These are phyloP conservation scores for Mastacembelus armatus DNA, from an alignment of 2,797 vertebrate genomes.

Conservation along the genomic window DNA sequence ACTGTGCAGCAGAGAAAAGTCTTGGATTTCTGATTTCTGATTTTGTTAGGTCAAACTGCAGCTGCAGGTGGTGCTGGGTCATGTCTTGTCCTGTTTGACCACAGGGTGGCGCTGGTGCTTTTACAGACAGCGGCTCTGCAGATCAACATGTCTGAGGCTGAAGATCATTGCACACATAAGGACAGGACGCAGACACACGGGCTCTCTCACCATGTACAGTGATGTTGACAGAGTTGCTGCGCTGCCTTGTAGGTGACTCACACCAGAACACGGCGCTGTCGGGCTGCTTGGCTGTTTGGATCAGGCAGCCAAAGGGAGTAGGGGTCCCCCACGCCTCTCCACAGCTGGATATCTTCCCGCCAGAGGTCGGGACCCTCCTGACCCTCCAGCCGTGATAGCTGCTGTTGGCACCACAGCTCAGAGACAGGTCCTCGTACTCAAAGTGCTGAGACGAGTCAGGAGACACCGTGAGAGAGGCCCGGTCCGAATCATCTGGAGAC, in stretches of 20 bases:
- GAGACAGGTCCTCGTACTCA: conserved; percentile 1
- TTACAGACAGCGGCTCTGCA: too few relatives aligned
- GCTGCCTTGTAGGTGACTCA: conserved; percentile 2
- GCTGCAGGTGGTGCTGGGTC: too few relatives aligned
- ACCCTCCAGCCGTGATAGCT: conserved; percentile 6
- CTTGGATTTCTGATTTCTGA: too few relatives aligned
- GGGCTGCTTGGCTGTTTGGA: neutral
- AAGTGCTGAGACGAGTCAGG: conserved; percentile 34
- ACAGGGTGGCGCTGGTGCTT: too few relatives aligned
- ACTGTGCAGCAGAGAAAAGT: too few relatives aligned
- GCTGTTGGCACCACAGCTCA: conserved; percentile 16
- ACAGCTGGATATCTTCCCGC: neutral
- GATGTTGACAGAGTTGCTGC: conserved; percentile 42
- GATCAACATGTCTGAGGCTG: too few relatives aligned
- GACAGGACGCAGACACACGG: too few relatives aligned
- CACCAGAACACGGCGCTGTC: conserved; percentile 62
- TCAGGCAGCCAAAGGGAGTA: rapidly evolving
- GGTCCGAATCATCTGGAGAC: neutral
- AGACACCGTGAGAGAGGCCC: neutral
- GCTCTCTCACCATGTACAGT: conserved; percentile 26
- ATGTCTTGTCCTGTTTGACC: too few relatives aligned
- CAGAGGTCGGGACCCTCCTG: neutral
- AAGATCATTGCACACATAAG: neutral
- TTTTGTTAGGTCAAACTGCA: too few relatives aligned
- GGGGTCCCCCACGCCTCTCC: neutral